These are phyloP conservation scores for Aphidoletes aphidimyza DNA, from an alignment of 2,888 invertebrate species.

Conservation along the genomic window DNA sequence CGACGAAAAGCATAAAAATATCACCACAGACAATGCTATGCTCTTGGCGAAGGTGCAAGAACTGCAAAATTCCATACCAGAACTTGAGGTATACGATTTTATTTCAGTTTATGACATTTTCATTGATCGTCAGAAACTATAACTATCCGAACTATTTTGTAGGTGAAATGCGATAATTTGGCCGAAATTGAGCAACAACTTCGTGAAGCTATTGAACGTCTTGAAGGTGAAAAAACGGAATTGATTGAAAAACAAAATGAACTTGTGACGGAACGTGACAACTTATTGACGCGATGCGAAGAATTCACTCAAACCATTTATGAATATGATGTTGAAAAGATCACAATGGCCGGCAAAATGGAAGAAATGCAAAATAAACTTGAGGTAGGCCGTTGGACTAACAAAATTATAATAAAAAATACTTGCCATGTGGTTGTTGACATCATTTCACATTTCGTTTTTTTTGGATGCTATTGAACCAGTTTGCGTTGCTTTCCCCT, in stretches of 20 bases:
- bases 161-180: conserved; percentile 52
- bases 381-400: too few species aligned
- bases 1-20: conserved; percentile 65
- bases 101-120: neutral
- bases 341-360: conserved; percentile 58
- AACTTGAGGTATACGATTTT: conserved; percentile 20
- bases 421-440: too few species aligned
- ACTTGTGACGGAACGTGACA: conserved; percentile 53
- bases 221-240: conserved; percentile 9
- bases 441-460: too few species aligned
- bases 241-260: conserved; percentile 33
- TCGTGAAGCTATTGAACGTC: neutral
- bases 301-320: conserved; percentile 61
- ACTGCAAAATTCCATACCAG: conserved; percentile 32
- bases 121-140: neutral
- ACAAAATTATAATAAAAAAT: too few species aligned
- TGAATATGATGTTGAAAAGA: conserved; percentile 58
- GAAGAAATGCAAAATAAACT: conserved; percentile 61
- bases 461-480: too few species aligned
- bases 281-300: conserved; percentile 53
- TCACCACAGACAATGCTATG: conserved; percentile 59
- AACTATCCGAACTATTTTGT: neutral
- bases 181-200: conserved; percentile 27
- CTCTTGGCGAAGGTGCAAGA: conserved; percentile 33
- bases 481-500: too few species aligned